Evolutionary conservation across 92 coral and sea anemone species (phyloP).

Genomic region (Desmophyllum pertusum): DNA sequence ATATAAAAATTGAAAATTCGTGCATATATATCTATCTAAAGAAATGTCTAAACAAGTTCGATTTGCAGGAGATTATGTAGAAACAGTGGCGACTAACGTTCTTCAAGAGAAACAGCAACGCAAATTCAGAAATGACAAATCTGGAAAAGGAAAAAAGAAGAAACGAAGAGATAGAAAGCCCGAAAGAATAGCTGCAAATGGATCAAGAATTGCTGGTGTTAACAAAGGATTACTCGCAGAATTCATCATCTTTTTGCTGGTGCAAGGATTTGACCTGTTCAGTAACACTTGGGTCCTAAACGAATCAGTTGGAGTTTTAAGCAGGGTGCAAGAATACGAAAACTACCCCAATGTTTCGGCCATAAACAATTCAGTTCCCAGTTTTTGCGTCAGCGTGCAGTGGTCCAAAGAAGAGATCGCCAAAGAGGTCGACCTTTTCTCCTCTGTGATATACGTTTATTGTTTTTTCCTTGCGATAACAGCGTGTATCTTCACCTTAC

Average conservation of each 20-base stretch:
- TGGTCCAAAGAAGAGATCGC: constrained; percentile 74
- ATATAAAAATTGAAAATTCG: background rate
- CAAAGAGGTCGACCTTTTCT: constrained; percentile 53
- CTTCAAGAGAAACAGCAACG: constrained; percentile 39
- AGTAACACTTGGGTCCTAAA: constrained; percentile 79
- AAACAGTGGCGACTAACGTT: constrained; percentile 36
- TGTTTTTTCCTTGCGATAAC: constrained; percentile 78
- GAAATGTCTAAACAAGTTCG: constrained; percentile 34
- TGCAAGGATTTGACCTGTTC: constrained; percentile 90
- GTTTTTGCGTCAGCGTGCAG: constrained; percentile 62
- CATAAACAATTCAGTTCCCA: constrained; percentile 64
- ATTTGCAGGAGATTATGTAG: constrained; percentile 33
- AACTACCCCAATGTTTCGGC: constrained; percentile 59
- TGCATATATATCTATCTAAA: background rate
- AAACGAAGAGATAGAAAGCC: constrained; percentile 8
- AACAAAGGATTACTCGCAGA: constrained; percentile 86
- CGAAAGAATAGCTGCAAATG: background rate
- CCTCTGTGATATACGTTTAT: constrained; percentile 58
- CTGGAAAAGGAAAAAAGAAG: constrained; percentile 32
- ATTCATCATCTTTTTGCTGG: constrained; percentile 76
- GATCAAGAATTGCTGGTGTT: constrained; percentile 30
- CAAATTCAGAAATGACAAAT: constrained; percentile 12
- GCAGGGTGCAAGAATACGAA: constrained; percentile 46
- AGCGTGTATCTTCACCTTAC: constrained; percentile 67
- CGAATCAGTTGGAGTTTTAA: constrained; percentile 63